Conservation (phyloP, 2,888 invertebrate genomes). For the Andrena trimmerana region DNA sequence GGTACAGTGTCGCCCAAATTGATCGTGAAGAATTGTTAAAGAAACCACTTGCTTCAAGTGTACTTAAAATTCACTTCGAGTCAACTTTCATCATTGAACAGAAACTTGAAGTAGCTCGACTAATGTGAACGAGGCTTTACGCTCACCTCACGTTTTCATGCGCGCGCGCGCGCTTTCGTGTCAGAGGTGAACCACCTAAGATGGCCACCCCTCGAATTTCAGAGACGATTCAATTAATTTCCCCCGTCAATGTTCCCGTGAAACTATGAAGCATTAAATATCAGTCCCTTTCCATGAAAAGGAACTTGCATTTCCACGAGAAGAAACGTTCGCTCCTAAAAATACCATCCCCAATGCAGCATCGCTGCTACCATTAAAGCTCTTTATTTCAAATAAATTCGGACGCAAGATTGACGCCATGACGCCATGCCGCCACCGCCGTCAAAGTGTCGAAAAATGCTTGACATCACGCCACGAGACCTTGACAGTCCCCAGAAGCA, state of each 20-base stretch:
- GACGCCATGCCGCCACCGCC: background rate
- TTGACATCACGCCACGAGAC: constrained; percentile 37
- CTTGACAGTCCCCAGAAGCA: constrained; percentile 63
- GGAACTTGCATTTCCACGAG: background rate
- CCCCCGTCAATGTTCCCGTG: too few species aligned
- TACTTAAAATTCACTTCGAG: too few species aligned
- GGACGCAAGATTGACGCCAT: background rate
- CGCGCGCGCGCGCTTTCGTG: background rate
- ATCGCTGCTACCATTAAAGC: background rate
- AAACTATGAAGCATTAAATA: background rate
- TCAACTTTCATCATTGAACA: too few species aligned
- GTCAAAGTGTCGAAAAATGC: constrained; percentile 39
- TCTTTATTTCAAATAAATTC: background rate
- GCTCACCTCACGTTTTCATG: background rate
- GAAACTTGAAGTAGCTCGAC: too few species aligned
- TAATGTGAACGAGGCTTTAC: too few species aligned
- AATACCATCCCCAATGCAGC: background rate
- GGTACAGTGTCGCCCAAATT: background rate
- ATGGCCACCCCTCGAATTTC: constrained; percentile 13
- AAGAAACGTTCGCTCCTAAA: background rate
- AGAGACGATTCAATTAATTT: constrained; percentile 16
- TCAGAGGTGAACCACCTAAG: constrained; percentile 4
- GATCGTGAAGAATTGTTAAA: too few species aligned
- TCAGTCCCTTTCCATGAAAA: background rate
- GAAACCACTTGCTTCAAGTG: too few species aligned